phyloP scores from a whole-genome alignment of 2,113 vertebrate species.

The Mus spicilegus region DNA sequence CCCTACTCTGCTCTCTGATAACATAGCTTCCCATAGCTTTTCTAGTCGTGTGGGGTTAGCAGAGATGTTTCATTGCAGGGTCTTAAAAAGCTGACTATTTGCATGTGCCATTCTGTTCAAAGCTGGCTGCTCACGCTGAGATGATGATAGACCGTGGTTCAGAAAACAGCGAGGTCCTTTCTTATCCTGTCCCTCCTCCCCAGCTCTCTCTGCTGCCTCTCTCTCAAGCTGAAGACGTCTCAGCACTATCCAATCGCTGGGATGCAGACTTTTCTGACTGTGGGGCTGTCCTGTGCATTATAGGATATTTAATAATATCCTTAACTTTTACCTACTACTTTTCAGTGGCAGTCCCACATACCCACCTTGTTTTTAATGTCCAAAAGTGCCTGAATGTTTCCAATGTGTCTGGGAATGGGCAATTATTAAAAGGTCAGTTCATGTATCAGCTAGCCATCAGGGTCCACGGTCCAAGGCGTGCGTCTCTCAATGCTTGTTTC shows the following conservation, averaged over 20 bases:
- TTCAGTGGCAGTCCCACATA: not conserved
- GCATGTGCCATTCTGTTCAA: not conserved
- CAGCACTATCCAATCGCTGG: not conserved
- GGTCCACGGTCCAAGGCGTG: not conserved
- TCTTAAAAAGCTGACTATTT: not conserved
- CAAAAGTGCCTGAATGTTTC: not conserved
- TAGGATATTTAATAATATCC: not conserved
- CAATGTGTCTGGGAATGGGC: not conserved
- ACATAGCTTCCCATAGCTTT: not conserved
- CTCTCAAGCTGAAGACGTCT: not conserved
- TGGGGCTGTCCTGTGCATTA: not conserved
- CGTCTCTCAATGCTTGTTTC: conserved; percentile 6
- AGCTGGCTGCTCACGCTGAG: not conserved
- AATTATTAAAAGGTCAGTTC: not conserved
- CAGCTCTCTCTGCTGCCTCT: not conserved
- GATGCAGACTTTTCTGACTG: not conserved
- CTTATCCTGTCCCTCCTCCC: not conserved
- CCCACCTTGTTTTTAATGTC: not conserved
- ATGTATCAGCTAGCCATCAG: not conserved
- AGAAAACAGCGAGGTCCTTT: not conserved
- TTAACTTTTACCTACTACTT: not conserved
- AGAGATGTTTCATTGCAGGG: not conserved
- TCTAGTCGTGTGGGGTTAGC: not conserved
- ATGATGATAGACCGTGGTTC: not conserved
- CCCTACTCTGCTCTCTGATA: not conserved